Conservation (phyloP, 92 coral and sea anemone genomes). For the Palythoa caribaeorum region DNA sequence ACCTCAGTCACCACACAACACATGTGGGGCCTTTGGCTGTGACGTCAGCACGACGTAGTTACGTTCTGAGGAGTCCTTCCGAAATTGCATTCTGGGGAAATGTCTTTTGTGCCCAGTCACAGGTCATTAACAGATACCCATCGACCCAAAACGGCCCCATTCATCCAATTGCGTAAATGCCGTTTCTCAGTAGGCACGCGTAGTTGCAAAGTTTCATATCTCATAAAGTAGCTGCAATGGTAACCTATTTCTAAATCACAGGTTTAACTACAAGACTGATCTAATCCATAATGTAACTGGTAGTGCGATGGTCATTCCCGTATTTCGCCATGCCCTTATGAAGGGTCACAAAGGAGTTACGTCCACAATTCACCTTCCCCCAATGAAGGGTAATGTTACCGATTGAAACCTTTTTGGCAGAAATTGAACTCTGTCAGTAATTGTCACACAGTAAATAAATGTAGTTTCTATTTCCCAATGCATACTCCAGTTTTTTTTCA, state of each 20-base stretch:
- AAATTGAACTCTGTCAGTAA: background rate
- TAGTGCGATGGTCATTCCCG: conserved; percentile 89
- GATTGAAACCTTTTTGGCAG: background rate
- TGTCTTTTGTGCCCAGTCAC: too few relatives aligned
- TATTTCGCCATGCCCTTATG: conserved; percentile 91
- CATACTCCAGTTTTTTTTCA: too few relatives aligned
- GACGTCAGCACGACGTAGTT: too few relatives aligned
- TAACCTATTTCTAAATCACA: conserved; percentile 17
- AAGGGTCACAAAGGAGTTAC: conserved; percentile 88
- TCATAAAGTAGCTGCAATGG: background rate
- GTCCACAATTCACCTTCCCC: conserved; percentile 75
- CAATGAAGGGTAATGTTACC: conserved; percentile 74
- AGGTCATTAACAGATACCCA: too few relatives aligned
- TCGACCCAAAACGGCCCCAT: too few relatives aligned
- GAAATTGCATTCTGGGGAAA: too few relatives aligned
- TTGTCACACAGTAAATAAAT: background rate
- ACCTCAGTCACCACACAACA: too few relatives aligned
- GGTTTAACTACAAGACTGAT: conserved; percentile 98
- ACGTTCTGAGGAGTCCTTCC: too few relatives aligned
- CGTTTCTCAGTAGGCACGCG: too few relatives aligned
- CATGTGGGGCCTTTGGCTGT: too few relatives aligned
- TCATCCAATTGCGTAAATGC: too few relatives aligned
- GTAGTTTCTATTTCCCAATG: background rate
- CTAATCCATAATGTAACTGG: conserved; percentile 93
- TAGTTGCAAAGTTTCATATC: too few relatives aligned